Base-by-base conservation (phyloP, 2,888 invertebrate genomes). In the Pemphredon lugubris region DNA sequence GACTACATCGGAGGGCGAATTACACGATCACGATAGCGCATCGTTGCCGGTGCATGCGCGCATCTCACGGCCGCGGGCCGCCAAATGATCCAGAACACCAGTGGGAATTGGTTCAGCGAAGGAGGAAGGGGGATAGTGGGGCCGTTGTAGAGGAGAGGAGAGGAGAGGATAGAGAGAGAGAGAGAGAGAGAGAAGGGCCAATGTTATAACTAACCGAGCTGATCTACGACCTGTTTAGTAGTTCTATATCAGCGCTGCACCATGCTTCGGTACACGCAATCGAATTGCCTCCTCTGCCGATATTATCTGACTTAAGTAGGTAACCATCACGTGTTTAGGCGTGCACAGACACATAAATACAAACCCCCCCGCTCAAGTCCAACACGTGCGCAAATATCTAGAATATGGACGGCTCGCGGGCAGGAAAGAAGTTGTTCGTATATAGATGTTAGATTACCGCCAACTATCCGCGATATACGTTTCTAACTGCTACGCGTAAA, bases 141-240 rank as follows among this genome's bases (percentile, higher is more conserved):
- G n/a, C 11, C 4, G 34, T n/a, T n/a, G 11, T 34, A 34, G 34
- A 77, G 72, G 73, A 74, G 66, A 63, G 72, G 48, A 53, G 57
- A 45, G 21, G 26, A n/a, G 69, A 69, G 48, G 55, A n/a, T n/a
- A n/a, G n/a, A n/a, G n/a, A n/a, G n/a, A n/a, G n/a, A n/a, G n/a
- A n/a, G n/a, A n/a, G n/a, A 50, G 42, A 53, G 51, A 39, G 58
- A 53, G 51, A 69, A 59, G 65, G 63, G 69, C 73, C 72, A 40
- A 64, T 58, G 83, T 86, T 85, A 86, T 89, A 89, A 89, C 88
- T 88, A 89, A 88, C 88, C 85, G 63, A 60, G 73, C 86, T 89
- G 88, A 89, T 88, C 86, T 89, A 89, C 88, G 87, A 87, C 86
- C 89, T 89, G 89, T 89, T 89, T 89, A 89, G 88, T 87, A 87